Evolutionary conservation across 2,797 vertebrate genomes (phyloP).

Genomic region (Microctenopoma stevenorrisi): DNA sequence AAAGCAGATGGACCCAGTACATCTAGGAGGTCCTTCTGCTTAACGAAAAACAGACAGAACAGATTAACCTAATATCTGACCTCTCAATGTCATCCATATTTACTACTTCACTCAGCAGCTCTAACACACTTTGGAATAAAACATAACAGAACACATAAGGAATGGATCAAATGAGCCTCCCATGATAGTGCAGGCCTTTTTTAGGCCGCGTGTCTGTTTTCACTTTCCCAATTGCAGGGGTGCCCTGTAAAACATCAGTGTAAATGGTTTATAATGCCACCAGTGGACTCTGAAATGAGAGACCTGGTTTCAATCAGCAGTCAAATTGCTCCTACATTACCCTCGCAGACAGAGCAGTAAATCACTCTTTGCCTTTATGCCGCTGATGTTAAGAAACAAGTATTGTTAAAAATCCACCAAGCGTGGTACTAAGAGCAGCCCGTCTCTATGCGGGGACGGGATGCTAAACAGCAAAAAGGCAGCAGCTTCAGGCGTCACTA

Average conservation of each 20-base stretch:
- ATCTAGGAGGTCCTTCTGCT: slow-evolving; percentile 43
- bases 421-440: slow-evolving; percentile 60
- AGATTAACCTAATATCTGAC: slow-evolving; percentile 76
- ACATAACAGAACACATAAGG: slow-evolving; percentile 54
- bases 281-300: slow-evolving; percentile 81
- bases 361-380: slow-evolving; percentile 72
- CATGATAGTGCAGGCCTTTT: slow-evolving; percentile 55
- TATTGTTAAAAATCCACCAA: slow-evolving; percentile 75
- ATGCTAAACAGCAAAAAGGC: slow-evolving; percentile 66
- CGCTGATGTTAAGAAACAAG: slow-evolving; percentile 70
- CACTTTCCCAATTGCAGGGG: slow-evolving; percentile 76
- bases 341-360: slow-evolving; percentile 74
- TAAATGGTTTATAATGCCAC: slow-evolving; percentile 87
- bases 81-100: slow-evolving; percentile 70
- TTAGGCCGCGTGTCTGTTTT: slow-evolving; percentile 77
- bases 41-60: slow-evolving; percentile 69
- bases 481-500: slow-evolving; percentile 31
- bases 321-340: slow-evolving; percentile 85
- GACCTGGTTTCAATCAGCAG: slow-evolving; percentile 88
- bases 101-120: slow-evolving; percentile 54
- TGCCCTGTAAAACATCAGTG: slow-evolving; percentile 81
- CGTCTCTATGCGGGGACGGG: slow-evolving; percentile 52
- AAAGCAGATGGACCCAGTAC: slow-evolving; percentile 53
- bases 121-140: slow-evolving; percentile 55
- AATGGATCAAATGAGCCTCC: slow-evolving; percentile 52